phyloP scores from a whole-genome alignment of 1,140 invertebrate genomes.

The Luehdorfia chinensis region DNA sequence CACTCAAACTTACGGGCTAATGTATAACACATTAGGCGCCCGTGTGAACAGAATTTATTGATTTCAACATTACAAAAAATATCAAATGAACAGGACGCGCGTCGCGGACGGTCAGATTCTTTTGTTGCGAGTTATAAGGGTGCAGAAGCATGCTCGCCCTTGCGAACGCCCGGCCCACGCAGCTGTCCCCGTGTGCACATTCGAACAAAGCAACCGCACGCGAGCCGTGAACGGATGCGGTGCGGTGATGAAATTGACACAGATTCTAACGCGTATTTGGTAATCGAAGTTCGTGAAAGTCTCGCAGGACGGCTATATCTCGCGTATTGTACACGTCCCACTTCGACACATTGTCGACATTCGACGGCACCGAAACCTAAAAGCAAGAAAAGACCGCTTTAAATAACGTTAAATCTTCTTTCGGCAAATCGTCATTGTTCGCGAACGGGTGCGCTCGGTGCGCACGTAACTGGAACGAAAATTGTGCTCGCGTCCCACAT shows the following conservation, averaged over 20 bases:
- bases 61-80: no score
- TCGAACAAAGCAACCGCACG: constrained; percentile 51
- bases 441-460: constrained; percentile 29
- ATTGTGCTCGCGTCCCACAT: constrained; percentile 57
- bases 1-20: no score
- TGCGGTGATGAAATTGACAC: constrained; percentile 73
- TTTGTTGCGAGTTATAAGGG: no score
- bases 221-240: constrained; percentile 58
- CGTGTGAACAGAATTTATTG: no score
- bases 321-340: constrained; percentile 59
- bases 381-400: constrained; percentile 45
- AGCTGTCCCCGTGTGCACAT: constrained; percentile 18
- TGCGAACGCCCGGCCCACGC: constrained; percentile 25
- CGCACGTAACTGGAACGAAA: constrained; percentile 40
- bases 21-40: no score
- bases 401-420: constrained; percentile 16
- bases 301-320: constrained; percentile 60
- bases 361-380: constrained; percentile 66
- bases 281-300: constrained; percentile 75
- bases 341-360: constrained; percentile 53
- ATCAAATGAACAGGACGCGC: no score
- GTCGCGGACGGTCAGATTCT: no score
- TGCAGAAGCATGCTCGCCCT: constrained; percentile 21
- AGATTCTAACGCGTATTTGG: constrained; percentile 75
- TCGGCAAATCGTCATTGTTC: constrained; percentile 38